Evolutionary conservation across 2,797 vertebrate genomes (phyloP).

Genomic region (Alcedo atthis): DNA sequence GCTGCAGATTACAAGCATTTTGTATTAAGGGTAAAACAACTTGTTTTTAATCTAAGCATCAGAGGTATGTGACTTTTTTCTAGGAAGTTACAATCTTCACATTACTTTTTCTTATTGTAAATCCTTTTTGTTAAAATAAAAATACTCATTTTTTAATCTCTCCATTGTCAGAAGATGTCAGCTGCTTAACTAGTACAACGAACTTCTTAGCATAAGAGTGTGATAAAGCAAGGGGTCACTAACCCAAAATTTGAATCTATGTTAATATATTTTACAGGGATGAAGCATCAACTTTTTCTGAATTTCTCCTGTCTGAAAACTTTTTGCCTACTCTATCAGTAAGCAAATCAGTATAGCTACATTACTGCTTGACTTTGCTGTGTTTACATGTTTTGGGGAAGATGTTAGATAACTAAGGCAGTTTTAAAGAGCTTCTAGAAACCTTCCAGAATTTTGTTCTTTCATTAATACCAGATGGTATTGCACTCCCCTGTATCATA

Average conservation of each 20-base stretch:
- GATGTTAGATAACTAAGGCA: neutral
- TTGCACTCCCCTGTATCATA: neutral
- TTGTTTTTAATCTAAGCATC: constrained; percentile 47
- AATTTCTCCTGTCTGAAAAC: neutral
- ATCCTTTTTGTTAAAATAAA: neutral
- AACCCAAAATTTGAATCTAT: neutral
- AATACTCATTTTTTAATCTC: neutral
- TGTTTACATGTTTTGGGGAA: neutral
- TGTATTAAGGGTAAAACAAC: constrained; percentile 5
- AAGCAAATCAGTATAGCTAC: neutral
- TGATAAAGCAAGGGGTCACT: neutral
- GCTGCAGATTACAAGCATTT: constrained; percentile 25
- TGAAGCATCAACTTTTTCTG: neutral
- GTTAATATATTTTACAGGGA: neutral
- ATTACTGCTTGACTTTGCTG: neutral
- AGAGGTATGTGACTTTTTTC: neutral
- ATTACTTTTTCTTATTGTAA: neutral
- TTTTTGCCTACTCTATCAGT: neutral
- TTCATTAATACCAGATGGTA: neutral
- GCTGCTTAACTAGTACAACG: neutral
- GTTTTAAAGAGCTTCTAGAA: neutral
- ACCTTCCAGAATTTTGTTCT: neutral
- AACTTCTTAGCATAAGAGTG: neutral
- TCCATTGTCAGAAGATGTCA: neutral
- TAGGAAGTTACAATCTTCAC: neutral